Evolutionary conservation across 1,140 invertebrate genomes (phyloP).

Genomic region (Neelides sp.): DNA sequence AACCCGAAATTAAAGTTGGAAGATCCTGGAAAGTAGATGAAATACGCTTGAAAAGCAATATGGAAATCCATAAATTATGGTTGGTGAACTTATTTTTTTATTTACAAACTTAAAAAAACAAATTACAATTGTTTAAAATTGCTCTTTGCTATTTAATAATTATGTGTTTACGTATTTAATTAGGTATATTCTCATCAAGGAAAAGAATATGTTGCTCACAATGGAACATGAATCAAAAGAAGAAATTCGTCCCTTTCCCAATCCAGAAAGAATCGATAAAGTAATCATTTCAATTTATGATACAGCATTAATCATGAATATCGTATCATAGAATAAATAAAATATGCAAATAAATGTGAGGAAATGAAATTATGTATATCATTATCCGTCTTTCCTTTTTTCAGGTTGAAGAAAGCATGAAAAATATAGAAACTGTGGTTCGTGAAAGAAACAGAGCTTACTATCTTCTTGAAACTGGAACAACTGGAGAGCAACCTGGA

Average conservation of each 20-base stretch:
- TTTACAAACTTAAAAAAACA: not conserved
- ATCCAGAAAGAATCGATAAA: slow-evolving; percentile 89
- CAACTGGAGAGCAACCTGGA: slow-evolving; percentile 59
- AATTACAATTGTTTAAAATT: not conserved
- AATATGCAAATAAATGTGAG: too few relatives aligned
- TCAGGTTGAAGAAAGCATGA: slow-evolving; percentile 80
- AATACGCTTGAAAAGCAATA: slow-evolving; percentile 85
- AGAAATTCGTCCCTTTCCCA: slow-evolving; percentile 64
- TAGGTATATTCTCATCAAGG: slow-evolving; percentile 86
- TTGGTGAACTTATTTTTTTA: slow-evolving; percentile 39
- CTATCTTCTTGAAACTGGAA: slow-evolving; percentile 77
- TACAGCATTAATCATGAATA: not conserved
- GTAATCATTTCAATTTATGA: slow-evolving; percentile 42
- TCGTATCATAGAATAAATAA: not conserved
- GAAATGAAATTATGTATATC: slow-evolving; percentile 13
- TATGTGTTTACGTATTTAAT: slow-evolving; percentile 12
- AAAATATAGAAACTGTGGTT: slow-evolving; percentile 81
- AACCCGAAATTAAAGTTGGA: slow-evolving; percentile 63
- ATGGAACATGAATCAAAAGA: slow-evolving; percentile 76
- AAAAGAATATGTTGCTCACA: slow-evolving; percentile 91
- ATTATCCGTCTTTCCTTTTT: slow-evolving; percentile 19
- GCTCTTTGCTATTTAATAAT: not conserved
- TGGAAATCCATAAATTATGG: slow-evolving; percentile 96
- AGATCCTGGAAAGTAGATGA: slow-evolving; percentile 83
- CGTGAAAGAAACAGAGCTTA: slow-evolving; percentile 85